Conservation (phyloP, 2,888 invertebrate genomes). For the Leptodirus hochenwartii region DNA sequence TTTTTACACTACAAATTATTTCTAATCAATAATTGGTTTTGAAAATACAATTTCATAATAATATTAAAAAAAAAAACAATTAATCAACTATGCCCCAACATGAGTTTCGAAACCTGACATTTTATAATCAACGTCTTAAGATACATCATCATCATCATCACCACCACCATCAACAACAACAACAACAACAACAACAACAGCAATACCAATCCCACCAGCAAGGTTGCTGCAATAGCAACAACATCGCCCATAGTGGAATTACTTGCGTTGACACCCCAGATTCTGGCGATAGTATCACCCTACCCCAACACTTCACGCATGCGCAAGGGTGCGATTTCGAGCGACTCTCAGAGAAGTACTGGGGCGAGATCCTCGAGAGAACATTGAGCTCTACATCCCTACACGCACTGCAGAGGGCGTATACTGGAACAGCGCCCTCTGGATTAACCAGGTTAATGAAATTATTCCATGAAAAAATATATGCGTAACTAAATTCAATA, state of each 20-base stretch:
- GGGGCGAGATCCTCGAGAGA: slow-evolving; percentile 54
- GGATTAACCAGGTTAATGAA: too few relatives aligned
- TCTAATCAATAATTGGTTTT: too few relatives aligned
- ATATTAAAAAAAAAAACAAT: too few relatives aligned
- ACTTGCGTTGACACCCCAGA: slow-evolving; percentile 1
- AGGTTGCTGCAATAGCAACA: slow-evolving; percentile 21
- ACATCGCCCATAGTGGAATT: slow-evolving; percentile 13
- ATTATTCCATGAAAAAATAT: background rate
- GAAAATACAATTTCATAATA: too few relatives aligned
- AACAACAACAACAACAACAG: too few relatives aligned
- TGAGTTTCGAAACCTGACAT: too few relatives aligned
- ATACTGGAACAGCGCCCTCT: slow-evolving; percentile 15
- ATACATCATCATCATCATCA: too few relatives aligned
- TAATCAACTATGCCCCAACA: too few relatives aligned
- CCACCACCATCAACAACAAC: too few relatives aligned
- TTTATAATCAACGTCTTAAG: too few relatives aligned
- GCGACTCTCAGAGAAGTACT: slow-evolving; percentile 35
- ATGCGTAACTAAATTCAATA: too few relatives aligned
- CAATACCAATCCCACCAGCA: slow-evolving; percentile 15
- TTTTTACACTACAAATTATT: too few relatives aligned
- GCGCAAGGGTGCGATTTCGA: slow-evolving; percentile 32
- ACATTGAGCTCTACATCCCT: slow-evolving; percentile 59
- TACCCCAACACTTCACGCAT: slow-evolving; percentile 16
- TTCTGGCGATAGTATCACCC: slow-evolving; percentile 7
- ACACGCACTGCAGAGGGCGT: slow-evolving; percentile 33